A percentile compares a stretch with the other conserved stretches of the same genome.
These are phyloP conservation scores for Anoplophora glabripennis DNA, from an alignment of 1,140 invertebrate genomes.

Conservation along the genomic window DNA sequence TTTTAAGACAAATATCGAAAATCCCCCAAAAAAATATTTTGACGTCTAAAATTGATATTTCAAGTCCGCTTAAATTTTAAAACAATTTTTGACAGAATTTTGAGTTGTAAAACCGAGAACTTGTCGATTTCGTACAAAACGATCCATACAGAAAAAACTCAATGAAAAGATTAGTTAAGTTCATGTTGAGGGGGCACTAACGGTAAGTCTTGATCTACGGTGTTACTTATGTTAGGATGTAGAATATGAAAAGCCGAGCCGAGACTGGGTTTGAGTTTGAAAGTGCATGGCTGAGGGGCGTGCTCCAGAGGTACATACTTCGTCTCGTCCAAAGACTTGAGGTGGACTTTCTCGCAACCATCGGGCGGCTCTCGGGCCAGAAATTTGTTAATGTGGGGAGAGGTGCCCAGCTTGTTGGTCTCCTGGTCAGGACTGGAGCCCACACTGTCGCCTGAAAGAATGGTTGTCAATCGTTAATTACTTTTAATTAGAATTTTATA, in stretches of 20 bases:
- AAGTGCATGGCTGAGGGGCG: slow-evolving; percentile 49
- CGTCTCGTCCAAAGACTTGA: slow-evolving; percentile 41
- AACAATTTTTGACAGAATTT: neutral
- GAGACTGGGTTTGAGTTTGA: slow-evolving; percentile 75
- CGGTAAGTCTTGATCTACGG: slow-evolving; percentile 38
- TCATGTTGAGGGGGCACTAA: slow-evolving; percentile 33
- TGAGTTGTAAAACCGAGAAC: neutral
- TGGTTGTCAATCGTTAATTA: neutral
- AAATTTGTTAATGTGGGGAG: slow-evolving; percentile 71
- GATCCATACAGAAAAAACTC: neutral
- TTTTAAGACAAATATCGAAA: too few relatives aligned
- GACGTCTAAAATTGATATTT: neutral
- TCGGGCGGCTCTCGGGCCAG: slow-evolving; percentile 81
- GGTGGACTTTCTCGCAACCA: slow-evolving; percentile 67
- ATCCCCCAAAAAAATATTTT: too few relatives aligned
- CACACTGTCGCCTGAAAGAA: slow-evolving; percentile 52
- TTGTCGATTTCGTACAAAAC: neutral
- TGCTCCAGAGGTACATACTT: slow-evolving; percentile 60
- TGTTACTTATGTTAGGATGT: slow-evolving; percentile 57
- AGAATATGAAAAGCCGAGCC: slow-evolving; percentile 79
- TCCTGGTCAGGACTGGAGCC: slow-evolving; percentile 61
- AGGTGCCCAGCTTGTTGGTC: slow-evolving; percentile 59
- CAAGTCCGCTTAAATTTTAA: neutral
- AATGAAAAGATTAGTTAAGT: slow-evolving; percentile 12
- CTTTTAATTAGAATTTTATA: neutral